These are phyloP conservation scores for Gryllus longicercus DNA, from an alignment of 2,888 invertebrate species.

Conservation along the genomic window DNA sequence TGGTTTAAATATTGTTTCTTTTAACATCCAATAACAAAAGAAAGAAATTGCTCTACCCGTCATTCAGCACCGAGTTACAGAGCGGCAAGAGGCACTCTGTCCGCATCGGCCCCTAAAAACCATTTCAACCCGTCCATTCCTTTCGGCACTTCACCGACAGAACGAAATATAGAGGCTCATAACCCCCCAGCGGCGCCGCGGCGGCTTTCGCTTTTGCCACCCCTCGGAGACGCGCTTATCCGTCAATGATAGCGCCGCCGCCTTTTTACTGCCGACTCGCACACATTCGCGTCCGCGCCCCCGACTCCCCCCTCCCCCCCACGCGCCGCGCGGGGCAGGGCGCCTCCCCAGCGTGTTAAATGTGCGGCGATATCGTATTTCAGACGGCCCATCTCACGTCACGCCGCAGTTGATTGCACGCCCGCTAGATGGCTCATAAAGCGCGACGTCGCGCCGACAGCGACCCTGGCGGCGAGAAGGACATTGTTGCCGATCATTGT, in stretches of 20 bases:
- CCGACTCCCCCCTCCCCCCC: not conserved
- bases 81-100: too few relatives aligned
- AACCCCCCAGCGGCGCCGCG: too few relatives aligned
- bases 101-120: too few relatives aligned
- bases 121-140: too few relatives aligned
- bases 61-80: too few relatives aligned
- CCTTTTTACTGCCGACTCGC: not conserved
- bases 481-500: constrained; percentile 17
- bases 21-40: too few relatives aligned
- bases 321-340: not conserved
- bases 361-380: constrained; percentile 17
- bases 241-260: constrained; percentile 10
- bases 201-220: not conserved
- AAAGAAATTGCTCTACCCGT: too few relatives aligned
- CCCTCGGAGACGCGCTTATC: constrained; percentile 1
- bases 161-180: too few relatives aligned
- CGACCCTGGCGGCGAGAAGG: not conserved
- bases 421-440: constrained; percentile 30
- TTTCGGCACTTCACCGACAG: too few relatives aligned
- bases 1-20: too few relatives aligned
- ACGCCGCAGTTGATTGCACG: constrained; percentile 25
- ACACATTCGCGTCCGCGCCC: not conserved
- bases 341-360: not conserved
- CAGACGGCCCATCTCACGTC: constrained; percentile 3
- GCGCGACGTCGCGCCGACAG: constrained; percentile 18